Conservation (phyloP, 2,113 vertebrate species). For the Ptilorrhoa leucosticta region DNA sequence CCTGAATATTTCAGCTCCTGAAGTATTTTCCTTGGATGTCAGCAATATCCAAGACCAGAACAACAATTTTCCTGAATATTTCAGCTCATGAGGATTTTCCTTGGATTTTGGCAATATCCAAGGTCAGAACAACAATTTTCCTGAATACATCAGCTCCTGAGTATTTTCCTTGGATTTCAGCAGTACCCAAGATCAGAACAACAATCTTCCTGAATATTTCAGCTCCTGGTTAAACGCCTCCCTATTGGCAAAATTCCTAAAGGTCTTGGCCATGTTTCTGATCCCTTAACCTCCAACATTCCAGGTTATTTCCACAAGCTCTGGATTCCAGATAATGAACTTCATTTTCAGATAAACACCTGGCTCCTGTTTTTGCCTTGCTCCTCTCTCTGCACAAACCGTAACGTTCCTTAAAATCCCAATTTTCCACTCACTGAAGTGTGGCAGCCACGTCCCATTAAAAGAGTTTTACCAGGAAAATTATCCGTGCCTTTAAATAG, state of each 20-base stretch:
- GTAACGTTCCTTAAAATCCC: neutral
- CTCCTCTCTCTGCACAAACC: neutral
- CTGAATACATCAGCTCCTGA: no score
- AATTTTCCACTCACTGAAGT: constrained; percentile 31
- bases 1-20: neutral
- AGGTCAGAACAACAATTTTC: neutral
- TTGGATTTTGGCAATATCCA: neutral
- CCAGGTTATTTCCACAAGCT: neutral
- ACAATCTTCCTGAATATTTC: neutral
- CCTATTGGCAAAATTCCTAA: neutral
- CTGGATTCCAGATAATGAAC: neutral
- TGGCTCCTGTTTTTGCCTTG: neutral
- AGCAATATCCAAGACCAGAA: no score
- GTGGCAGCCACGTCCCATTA: neutral
- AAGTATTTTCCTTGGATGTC: no score
- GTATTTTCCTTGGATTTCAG: neutral
- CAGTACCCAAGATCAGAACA: neutral
- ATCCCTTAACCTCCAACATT: neutral
- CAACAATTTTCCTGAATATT: no score
- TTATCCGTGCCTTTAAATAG: constrained; percentile 50
- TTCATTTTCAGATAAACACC: neutral
- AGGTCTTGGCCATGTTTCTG: neutral
- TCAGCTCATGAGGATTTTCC: neutral
- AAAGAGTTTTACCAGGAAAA: constrained; percentile 28
- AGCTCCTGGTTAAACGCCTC: neutral